Conservation (phyloP, 2,113 vertebrate genomes). For the Craseonycteris thonglongyai region DNA sequence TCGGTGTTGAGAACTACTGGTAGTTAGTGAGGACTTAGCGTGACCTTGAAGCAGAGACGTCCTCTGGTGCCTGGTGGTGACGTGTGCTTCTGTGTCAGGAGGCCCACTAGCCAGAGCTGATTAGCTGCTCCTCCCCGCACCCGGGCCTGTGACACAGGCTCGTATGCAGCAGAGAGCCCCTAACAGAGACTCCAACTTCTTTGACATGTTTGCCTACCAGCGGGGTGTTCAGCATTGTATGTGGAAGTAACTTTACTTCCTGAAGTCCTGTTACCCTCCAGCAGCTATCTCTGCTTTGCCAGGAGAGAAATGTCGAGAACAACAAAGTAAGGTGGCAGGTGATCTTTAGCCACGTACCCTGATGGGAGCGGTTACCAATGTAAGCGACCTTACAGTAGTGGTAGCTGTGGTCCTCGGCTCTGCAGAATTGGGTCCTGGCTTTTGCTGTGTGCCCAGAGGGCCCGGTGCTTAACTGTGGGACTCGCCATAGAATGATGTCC, state of each 20-base stretch:
- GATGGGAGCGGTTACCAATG: background rate
- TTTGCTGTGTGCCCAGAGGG: background rate
- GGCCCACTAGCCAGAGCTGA: background rate
- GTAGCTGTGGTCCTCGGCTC: background rate
- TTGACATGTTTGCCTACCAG: background rate
- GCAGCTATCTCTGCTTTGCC: background rate
- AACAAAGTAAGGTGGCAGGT: background rate
- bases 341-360: background rate
- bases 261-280: background rate
- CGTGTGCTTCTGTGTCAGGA: background rate
- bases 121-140: background rate
- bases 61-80: background rate
- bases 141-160: background rate
- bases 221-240: background rate
- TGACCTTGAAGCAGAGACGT: background rate
- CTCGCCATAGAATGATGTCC: background rate
- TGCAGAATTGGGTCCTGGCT: background rate
- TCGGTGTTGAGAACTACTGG: background rate
- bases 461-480: background rate
- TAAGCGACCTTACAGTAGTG: background rate
- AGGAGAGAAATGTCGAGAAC: background rate
- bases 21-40: background rate
- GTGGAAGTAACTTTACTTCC: background rate
- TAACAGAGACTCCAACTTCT: background rate
- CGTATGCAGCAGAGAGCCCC: background rate